Conservation (phyloP, 2,888 invertebrate species). For the Drosophila mayaguana region DNA sequence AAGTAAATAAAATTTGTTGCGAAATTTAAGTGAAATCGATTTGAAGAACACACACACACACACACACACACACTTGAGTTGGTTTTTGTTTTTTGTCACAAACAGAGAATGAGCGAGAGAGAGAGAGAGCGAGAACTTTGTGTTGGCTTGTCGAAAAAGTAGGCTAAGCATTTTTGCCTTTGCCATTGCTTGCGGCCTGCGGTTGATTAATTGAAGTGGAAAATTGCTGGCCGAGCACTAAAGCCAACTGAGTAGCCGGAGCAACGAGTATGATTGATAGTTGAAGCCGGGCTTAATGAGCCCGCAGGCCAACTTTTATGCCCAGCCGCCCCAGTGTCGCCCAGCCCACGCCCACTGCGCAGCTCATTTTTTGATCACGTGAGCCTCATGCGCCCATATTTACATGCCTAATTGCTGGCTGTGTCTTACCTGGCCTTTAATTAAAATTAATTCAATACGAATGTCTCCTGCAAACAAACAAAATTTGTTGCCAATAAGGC, state of each 20-base stretch:
- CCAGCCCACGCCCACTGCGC: slow-evolving; percentile 9
- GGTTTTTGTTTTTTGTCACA: slow-evolving; percentile 31
- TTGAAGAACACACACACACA: slow-evolving; percentile 3
- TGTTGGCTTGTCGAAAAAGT: slow-evolving; percentile 30
- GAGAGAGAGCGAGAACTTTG: slow-evolving; percentile 4
- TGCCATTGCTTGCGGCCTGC: slow-evolving; percentile 25
- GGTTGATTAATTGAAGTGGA: slow-evolving; percentile 69
- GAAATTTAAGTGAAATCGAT: slow-evolving; percentile 20
- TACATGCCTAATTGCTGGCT: slow-evolving; percentile 58
- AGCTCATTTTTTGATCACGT: neutral
- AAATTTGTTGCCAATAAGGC: slow-evolving; percentile 22
- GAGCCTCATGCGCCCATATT: slow-evolving; percentile 33
- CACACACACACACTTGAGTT: slow-evolving; percentile 11
- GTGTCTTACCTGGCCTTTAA: slow-evolving; percentile 34
- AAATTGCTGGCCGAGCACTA: slow-evolving; percentile 50
- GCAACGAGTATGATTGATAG: slow-evolving; percentile 62
- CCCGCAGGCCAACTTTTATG: slow-evolving; percentile 27
- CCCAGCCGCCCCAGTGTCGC: neutral
- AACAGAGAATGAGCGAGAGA: too few relatives aligned
- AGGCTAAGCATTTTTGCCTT: slow-evolving; percentile 36
- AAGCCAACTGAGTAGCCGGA: slow-evolving; percentile 21
- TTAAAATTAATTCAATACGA: slow-evolving; percentile 25
- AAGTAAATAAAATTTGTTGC: slow-evolving; percentile 11
- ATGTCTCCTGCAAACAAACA: slow-evolving; percentile 16
- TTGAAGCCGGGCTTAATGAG: slow-evolving; percentile 63